Evolutionary conservation across 2,797 vertebrate genomes (phyloP).

Genomic region (Arnoldichthys spilopterus): DNA sequence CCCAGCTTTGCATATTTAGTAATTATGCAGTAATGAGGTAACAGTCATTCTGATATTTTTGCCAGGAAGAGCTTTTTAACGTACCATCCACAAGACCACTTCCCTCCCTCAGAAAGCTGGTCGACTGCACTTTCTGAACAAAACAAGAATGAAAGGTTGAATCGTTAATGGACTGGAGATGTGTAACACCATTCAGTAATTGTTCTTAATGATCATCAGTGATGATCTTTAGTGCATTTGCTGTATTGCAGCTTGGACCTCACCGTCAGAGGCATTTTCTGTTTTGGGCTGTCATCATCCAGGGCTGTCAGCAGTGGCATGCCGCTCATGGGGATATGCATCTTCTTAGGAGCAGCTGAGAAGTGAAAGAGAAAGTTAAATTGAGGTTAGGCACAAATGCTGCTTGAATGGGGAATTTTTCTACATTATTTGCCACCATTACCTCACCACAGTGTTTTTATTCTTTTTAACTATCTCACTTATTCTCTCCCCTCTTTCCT

Average conservation of each 20-base stretch:
- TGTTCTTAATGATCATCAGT: not conserved
- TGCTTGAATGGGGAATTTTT: not conserved
- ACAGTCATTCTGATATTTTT: not conserved
- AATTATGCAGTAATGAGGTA: not conserved
- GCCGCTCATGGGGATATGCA: conserved; percentile 74
- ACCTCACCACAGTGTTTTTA: not conserved
- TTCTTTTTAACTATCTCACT: not conserved
- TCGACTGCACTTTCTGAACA: conserved; percentile 34
- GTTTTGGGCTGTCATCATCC: conserved; percentile 40
- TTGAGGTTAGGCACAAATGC: not conserved
- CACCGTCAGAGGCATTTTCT: conserved; percentile 62
- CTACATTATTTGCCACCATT: too few species aligned
- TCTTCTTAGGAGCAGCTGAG: conserved; percentile 53
- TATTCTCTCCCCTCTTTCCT: not conserved
- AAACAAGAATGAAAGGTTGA: not conserved
- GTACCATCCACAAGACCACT: conserved; percentile 53
- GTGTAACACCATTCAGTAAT: not conserved
- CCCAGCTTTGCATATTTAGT: not conserved
- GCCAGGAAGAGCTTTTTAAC: not conserved
- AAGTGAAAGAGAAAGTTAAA: not conserved
- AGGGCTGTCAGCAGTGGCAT: conserved; percentile 69
- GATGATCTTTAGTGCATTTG: not conserved
- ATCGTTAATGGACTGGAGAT: not conserved
- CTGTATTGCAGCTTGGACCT: conserved; percentile 23
- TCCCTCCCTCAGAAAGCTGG: conserved; percentile 45